phyloP scores from a whole-genome alignment of 2,797 vertebrate species.

The Pteronotus mesoamericanus region DNA sequence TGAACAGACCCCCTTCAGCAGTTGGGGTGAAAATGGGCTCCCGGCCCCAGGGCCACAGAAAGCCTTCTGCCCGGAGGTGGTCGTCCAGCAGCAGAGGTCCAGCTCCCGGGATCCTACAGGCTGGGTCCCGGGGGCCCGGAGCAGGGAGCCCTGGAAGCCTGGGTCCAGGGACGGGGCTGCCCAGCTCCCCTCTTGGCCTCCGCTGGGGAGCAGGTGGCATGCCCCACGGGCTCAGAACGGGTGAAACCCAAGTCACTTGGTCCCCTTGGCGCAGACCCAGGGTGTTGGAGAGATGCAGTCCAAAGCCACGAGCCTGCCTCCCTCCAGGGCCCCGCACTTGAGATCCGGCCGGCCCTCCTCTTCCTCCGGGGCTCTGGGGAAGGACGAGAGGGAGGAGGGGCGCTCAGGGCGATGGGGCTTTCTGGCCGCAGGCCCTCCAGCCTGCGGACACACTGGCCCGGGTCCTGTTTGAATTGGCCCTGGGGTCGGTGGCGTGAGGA shows the following conservation, averaged over 20 bases:
- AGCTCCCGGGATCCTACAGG: not conserved
- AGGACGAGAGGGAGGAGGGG: not conserved
- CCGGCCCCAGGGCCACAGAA: rapidly evolving
- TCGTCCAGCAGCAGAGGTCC: not conserved
- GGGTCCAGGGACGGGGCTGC: not conserved
- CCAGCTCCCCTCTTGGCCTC: not conserved
- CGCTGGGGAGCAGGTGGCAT: no score
- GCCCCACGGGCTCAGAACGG: not conserved
- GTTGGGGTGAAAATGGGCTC: not conserved
- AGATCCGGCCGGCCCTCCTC: not conserved
- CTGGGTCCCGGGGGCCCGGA: not conserved
- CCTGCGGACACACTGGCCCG: not conserved
- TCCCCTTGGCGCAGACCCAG: constrained; percentile 54
- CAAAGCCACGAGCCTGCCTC: constrained; percentile 18
- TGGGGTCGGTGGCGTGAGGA: not conserved
- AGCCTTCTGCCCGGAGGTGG: rapidly evolving
- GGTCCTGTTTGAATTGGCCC: rapidly evolving
- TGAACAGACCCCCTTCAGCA: not conserved
- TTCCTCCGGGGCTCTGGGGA: constrained; percentile 30
- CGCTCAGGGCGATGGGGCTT: rapidly evolving
- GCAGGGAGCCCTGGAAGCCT: not conserved
- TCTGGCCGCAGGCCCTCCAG: rapidly evolving
- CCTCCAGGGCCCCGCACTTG: constrained; percentile 41
- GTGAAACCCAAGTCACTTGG: not conserved
- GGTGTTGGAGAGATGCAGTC: constrained; percentile 42